Base-by-base conservation (phyloP, 2,797 vertebrate genomes). In the Phrynocephalus guinanensis region DNA sequence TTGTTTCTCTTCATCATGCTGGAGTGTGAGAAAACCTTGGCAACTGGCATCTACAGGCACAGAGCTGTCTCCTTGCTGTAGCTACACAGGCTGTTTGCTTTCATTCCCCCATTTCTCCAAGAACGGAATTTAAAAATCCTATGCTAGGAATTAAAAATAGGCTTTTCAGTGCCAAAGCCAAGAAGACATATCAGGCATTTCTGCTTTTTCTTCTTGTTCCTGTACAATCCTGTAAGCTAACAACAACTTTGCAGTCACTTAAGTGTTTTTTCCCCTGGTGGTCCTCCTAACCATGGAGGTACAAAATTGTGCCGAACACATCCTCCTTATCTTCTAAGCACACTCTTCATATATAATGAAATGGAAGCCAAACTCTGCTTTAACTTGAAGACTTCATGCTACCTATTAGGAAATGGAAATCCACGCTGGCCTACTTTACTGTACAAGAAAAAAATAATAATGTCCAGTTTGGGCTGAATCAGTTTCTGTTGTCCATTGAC, bases 251-350 rank as follows among this genome's bases (percentile, higher is more conserved):
- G 33, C 44, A 86, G 70, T 52, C 38, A 50, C n/a, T 73, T 67
- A 66, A 86, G 78, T 20, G 30, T 78, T 2, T 79, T 79, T 79
- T 22, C 8, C 50, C 33, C 33, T 78, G 52, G 68, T 85, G 86
- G 73, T 86, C 44, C 68, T 18, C 67, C 48, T 79, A 83, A 71
- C 75, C 20, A 52, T 38, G 24, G 79, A 72, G 50, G n/a, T 38
- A 83, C 22, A 50, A 89, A 83, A 86, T 66, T 63, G 33, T 86
- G 72, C 10, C 26, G 60, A 8, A 56, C 30, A 13, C 5, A 52
- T 83, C 83, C n/a, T 38, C 82, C 81, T 88, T 83, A 88, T 83
- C 80, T 89, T 83, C 66, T 33, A 66, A 83, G 67, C 52, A 72
- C 75, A 82, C 52, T 72, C n/a, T 85, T 82, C 79, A 79, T 73